Percentiles rank a stretch among this genome's conserved stretches.
phyloP scores from a whole-genome alignment of 2,888 invertebrate genomes.

The Agrochola macilenta region DNA sequence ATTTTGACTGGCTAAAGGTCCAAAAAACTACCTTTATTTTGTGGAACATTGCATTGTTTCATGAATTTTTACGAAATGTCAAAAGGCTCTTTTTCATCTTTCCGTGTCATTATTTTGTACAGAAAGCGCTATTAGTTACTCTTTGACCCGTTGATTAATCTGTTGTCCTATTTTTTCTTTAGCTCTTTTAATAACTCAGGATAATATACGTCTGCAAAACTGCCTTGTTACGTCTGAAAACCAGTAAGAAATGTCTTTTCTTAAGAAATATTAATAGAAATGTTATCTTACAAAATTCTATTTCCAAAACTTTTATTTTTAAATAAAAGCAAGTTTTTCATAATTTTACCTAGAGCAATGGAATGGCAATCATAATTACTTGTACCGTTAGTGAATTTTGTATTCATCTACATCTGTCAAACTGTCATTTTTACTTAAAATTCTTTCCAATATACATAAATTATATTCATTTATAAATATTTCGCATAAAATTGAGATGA shows the following conservation, averaged over 20 bases:
- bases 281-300: not conserved
- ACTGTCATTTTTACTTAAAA: not conserved
- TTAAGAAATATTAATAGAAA: not conserved
- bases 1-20: not conserved
- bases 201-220: conserved; percentile 8
- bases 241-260: not conserved
- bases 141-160: conserved; percentile 50
- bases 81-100: conserved; percentile 6
- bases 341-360: not conserved
- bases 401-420: not conserved
- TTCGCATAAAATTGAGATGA: conserved; percentile 11
- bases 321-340: not conserved
- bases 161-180: conserved; percentile 34
- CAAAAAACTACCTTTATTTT: conserved; percentile 24
- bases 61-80: conserved; percentile 12
- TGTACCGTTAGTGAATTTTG: not conserved
- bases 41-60: no score
- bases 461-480: not conserved
- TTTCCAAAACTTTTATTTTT: not conserved
- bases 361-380: not conserved
- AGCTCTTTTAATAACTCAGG: conserved; percentile 1
- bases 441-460: conserved; percentile 3
- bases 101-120: conserved; percentile 35
- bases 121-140: conserved; percentile 31
- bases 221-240: conserved; percentile 2